These are phyloP conservation scores for Bhutanitis thaidina DNA, from an alignment of 2,888 invertebrate species.

Conservation along the genomic window DNA sequence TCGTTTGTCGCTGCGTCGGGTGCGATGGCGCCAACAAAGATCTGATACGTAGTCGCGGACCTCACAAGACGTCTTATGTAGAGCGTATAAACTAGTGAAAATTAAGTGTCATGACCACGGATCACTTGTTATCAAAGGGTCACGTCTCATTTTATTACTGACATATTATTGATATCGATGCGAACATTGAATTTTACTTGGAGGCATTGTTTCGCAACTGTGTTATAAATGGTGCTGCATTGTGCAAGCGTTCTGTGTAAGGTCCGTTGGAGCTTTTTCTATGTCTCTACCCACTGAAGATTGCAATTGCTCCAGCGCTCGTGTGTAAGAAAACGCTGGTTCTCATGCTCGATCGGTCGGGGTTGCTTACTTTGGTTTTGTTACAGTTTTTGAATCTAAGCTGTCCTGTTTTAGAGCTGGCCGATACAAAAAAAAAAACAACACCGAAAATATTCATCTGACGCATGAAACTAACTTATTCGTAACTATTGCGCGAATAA, in stretches of 20 bases:
- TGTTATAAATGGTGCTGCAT: slow-evolving; percentile 6
- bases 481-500: too few species aligned
- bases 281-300: too few species aligned
- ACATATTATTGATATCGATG: slow-evolving; percentile 70
- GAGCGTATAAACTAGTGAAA: slow-evolving; percentile 73
- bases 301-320: too few species aligned
- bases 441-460: too few species aligned
- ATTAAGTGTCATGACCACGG: slow-evolving; percentile 69
- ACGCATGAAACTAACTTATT: too few species aligned
- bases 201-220: slow-evolving; percentile 57
- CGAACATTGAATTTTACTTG: slow-evolving; percentile 66
- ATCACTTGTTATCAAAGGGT: slow-evolving; percentile 65
- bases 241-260: slow-evolving; percentile 17
- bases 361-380: too few species aligned
- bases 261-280: too few species aligned
- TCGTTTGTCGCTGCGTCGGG: slow-evolving; percentile 38
- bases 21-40: slow-evolving; percentile 51
- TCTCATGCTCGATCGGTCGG: too few species aligned
- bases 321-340: too few species aligned
- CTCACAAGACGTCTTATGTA: slow-evolving; percentile 68
- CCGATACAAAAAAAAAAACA: too few species aligned
- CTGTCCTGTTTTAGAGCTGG: too few species aligned
- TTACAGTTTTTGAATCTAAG: too few species aligned
- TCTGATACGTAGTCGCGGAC: slow-evolving; percentile 44
- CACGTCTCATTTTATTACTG: slow-evolving; percentile 72